phyloP scores from a whole-genome alignment of 2,888 invertebrate genomes.

The Eilema caniola region DNA sequence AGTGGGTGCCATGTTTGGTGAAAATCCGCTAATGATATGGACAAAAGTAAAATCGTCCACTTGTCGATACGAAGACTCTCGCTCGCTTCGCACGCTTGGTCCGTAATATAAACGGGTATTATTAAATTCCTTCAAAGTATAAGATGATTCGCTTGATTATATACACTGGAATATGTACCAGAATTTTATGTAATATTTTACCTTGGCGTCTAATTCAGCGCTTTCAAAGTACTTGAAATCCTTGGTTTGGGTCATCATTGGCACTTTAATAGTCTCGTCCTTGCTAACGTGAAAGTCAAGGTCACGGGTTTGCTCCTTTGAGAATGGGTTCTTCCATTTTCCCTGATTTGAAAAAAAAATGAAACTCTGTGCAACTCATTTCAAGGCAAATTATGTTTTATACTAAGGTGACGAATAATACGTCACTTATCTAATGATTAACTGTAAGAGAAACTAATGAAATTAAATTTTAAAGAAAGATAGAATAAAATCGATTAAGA shows the following conservation, averaged over 20 bases:
- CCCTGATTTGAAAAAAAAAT: constrained; percentile 70
- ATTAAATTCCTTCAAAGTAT: too few relatives aligned
- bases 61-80: too few relatives aligned
- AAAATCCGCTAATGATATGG: too few relatives aligned
- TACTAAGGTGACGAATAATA: neutral
- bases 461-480: too few relatives aligned
- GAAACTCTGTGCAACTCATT: neutral
- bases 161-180: neutral
- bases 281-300: constrained; percentile 88
- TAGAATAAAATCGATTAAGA: too few relatives aligned
- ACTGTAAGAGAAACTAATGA: too few relatives aligned
- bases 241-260: constrained; percentile 89
- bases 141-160: too few relatives aligned
- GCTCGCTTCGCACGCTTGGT: too few relatives aligned
- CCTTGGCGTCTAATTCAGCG: constrained; percentile 70
- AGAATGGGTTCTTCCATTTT: constrained; percentile 90
- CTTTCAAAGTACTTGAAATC: constrained; percentile 75
- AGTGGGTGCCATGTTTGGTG: too few relatives aligned
- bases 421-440: too few relatives aligned
- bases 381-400: neutral
- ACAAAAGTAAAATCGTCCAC: too few relatives aligned
- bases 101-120: too few relatives aligned
- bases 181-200: constrained; percentile 33
- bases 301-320: constrained; percentile 81
- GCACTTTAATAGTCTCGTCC: constrained; percentile 86